These are phyloP conservation scores for Galleria mellonella DNA, from an alignment of 1,140 invertebrate genomes.

Conservation along the genomic window DNA sequence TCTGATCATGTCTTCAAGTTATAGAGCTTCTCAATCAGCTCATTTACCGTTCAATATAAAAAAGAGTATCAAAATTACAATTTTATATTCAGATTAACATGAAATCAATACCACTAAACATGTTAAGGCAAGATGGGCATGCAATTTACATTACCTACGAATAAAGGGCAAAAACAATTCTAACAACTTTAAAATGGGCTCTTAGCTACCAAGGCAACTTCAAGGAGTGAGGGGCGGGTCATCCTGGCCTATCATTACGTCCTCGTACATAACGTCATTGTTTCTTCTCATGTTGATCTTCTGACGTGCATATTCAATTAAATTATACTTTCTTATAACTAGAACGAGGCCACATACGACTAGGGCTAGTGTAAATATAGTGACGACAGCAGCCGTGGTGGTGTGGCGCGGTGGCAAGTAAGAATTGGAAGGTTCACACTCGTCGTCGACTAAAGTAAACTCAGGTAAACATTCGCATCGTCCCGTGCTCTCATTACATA, in stretches of 20 bases:
- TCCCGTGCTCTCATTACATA: conserved; percentile 31
- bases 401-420: conserved; percentile 24
- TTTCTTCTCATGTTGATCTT: conserved; percentile 56
- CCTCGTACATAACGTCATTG: conserved; percentile 67
- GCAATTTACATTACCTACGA: too few relatives aligned
- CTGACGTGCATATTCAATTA: conserved; percentile 60
- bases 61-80: too few relatives aligned
- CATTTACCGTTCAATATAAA: too few relatives aligned
- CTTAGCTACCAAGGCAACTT: conserved; percentile 4
- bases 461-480: conserved; percentile 45
- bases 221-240: conserved; percentile 67
- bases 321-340: conserved; percentile 64
- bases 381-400: conserved; percentile 39
- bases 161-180: not conserved
- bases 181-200: not conserved
- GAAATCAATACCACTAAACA: too few relatives aligned
- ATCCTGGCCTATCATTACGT: conserved; percentile 73
- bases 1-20: too few relatives aligned
- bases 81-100: too few relatives aligned
- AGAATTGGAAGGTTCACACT: conserved; percentile 24
- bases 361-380: conserved; percentile 60
- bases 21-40: too few relatives aligned
- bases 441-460: conserved; percentile 31
- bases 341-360: conserved; percentile 52
- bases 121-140: too few relatives aligned